These are phyloP conservation scores for Drosophila miranda DNA, from an alignment of 1,140 invertebrate genomes.

Conservation along the genomic window DNA sequence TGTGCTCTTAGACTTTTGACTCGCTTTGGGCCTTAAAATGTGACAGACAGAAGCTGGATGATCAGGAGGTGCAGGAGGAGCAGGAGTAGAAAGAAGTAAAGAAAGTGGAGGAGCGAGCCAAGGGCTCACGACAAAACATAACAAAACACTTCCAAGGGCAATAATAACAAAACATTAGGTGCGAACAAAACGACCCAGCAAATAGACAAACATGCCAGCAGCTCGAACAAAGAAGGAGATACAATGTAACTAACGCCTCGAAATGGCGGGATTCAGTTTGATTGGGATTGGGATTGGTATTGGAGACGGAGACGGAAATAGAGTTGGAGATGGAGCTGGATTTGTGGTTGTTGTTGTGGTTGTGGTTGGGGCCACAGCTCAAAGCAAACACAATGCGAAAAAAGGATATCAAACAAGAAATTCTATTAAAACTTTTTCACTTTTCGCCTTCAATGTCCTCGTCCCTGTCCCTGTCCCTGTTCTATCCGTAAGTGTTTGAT, in stretches of 20 bases:
- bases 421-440: conserved; percentile 78
- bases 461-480: conserved; percentile 4
- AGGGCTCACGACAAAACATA: conserved; percentile 4
- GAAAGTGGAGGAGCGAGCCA: not conserved
- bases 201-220: conserved; percentile 42
- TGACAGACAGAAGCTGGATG: too few relatives aligned
- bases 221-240: conserved; percentile 25
- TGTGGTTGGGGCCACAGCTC: conserved; percentile 9
- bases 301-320: not conserved
- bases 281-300: conserved; percentile 26
- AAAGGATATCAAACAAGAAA: conserved; percentile 54
- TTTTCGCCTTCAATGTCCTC: conserved; percentile 48
- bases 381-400: conserved; percentile 28
- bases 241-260: conserved; percentile 48
- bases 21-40: not conserved
- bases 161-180: conserved; percentile 59
- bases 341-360: not conserved
- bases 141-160: conserved; percentile 26
- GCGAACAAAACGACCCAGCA: conserved; percentile 45
- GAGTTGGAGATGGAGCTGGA: too few relatives aligned
- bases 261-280: conserved; percentile 31
- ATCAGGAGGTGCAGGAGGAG: too few relatives aligned
- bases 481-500: conserved; percentile 43
- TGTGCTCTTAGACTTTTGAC: too few relatives aligned
- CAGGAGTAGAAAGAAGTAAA: not conserved